Evolutionary conservation across 2,888 invertebrate genomes (phyloP).

Genomic region (Drosophila flavopinicola): DNA sequence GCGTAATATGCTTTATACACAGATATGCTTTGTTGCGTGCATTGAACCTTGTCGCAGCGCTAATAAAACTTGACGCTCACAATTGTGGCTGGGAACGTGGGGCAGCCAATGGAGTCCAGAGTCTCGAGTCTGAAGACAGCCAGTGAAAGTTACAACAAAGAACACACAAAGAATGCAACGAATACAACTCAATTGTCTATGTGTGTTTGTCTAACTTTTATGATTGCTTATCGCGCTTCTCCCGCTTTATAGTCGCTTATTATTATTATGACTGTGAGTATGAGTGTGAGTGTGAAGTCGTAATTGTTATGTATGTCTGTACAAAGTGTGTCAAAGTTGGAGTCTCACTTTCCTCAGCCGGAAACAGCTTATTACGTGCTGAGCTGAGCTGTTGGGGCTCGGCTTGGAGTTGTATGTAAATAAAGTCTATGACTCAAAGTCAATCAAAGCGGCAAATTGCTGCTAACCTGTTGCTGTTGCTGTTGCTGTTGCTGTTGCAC

Average conservation of each 20-base stretch:
- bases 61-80: conserved; percentile 77
- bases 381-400: conserved; percentile 7
- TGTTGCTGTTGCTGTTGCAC: no score
- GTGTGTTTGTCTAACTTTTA: conserved; percentile 27
- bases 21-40: conserved; percentile 25
- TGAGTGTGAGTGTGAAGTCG: conserved; percentile 56
- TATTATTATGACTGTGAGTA: conserved; percentile 42
- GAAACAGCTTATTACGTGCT: conserved; percentile 50
- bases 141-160: conserved; percentile 72
- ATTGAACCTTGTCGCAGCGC: conserved; percentile 56
- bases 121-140: conserved; percentile 58
- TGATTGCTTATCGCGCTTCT: conserved; percentile 64
- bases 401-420: conserved; percentile 14
- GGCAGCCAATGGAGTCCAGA: conserved; percentile 50
- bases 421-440: conserved; percentile 27
- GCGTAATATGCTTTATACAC: conserved; percentile 36
- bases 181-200: background rate
- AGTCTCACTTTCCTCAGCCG: conserved; percentile 33
- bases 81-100: conserved; percentile 32
- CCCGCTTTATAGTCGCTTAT: conserved; percentile 45
- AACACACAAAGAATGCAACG: conserved; percentile 65
- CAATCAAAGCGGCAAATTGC: conserved; percentile 49
- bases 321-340: conserved; percentile 51
- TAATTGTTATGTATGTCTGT: conserved; percentile 51
- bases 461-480: conserved; percentile 23